Percentiles rank a stretch among this genome's conserved stretches.
These are phyloP conservation scores for Epinotia brunnichana DNA, from an alignment of 2,888 invertebrate species.

Conservation along the genomic window DNA sequence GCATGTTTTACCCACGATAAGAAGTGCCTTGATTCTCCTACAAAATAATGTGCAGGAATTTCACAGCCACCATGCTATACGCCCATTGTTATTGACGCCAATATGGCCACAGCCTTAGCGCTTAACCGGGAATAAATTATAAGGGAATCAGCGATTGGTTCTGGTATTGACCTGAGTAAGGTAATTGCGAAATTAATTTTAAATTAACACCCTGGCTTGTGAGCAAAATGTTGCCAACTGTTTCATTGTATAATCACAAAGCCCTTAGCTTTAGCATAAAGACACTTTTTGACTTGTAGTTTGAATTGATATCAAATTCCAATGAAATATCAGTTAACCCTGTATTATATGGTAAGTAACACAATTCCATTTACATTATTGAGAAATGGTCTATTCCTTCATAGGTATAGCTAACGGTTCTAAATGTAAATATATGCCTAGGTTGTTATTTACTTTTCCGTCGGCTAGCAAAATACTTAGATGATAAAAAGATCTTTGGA, in stretches of 20 bases:
- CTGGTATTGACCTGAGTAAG: slow-evolving; percentile 60
- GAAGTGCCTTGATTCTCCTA: no score
- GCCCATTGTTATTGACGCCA: background rate
- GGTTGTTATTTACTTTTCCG: no score
- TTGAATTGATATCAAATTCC: no score
- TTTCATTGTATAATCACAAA: background rate
- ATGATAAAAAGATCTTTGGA: background rate
- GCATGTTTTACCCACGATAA: no score
- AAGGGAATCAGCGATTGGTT: slow-evolving; percentile 57
- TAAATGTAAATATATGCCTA: no score
- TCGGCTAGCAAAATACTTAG: no score
- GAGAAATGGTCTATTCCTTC: no score
- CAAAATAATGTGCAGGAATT: background rate
- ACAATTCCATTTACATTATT: no score
- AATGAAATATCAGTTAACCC: no score
- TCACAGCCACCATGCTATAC: background rate
- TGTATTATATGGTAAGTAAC: no score
- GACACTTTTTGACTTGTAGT: no score
- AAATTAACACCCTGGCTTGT: slow-evolving; percentile 47
- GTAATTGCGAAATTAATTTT: slow-evolving; percentile 63
- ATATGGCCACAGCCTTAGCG: slow-evolving; percentile 27
- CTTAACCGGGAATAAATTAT: slow-evolving; percentile 47
- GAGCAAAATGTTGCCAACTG: background rate
- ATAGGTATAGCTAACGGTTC: no score
- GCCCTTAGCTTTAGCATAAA: background rate